These are phyloP conservation scores for Sinhomidia bicolor DNA, from an alignment of 2,888 invertebrate species.

Conservation along the genomic window DNA sequence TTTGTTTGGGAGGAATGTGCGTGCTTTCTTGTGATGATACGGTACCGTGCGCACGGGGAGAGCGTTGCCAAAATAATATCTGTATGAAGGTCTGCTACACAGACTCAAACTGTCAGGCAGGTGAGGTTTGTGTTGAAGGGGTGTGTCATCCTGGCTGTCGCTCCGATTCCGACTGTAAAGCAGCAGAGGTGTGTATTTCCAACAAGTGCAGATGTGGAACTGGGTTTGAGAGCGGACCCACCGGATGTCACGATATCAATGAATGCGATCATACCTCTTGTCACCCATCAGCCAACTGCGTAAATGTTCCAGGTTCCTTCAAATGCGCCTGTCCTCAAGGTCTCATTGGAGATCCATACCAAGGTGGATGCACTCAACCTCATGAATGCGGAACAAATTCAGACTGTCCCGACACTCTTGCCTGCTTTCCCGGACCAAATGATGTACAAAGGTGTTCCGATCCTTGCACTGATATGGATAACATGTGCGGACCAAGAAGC, in stretches of 20 bases:
- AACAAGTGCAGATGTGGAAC: slow-evolving; percentile 91
- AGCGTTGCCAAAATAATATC: slow-evolving; percentile 88
- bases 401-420: slow-evolving; percentile 89
- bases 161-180: slow-evolving; percentile 89
- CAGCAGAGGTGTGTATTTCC: slow-evolving; percentile 89
- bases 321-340: slow-evolving; percentile 90
- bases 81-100: slow-evolving; percentile 94
- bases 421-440: slow-evolving; percentile 84
- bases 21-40: slow-evolving; percentile 89
- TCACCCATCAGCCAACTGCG: slow-evolving; percentile 90
- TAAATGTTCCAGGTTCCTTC: slow-evolving; percentile 91
- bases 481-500: slow-evolving; percentile 90
- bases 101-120: slow-evolving; percentile 94
- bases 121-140: slow-evolving; percentile 92
- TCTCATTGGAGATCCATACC: slow-evolving; percentile 82
- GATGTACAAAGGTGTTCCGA: slow-evolving; percentile 87
- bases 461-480: slow-evolving; percentile 86
- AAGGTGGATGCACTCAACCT: slow-evolving; percentile 88
- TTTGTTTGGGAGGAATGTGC: slow-evolving; percentile 90
- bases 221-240: slow-evolving; percentile 88
- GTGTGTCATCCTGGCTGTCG: slow-evolving; percentile 92
- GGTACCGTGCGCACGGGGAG: slow-evolving; percentile 89
- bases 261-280: slow-evolving; percentile 91
- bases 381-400: slow-evolving; percentile 89
- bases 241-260: slow-evolving; percentile 91